A percentile compares a stretch with the other conserved stretches of the same genome.
These are phyloP conservation scores for Microctonus brassicae DNA, from an alignment of 2,888 invertebrate species.

Conservation along the genomic window DNA sequence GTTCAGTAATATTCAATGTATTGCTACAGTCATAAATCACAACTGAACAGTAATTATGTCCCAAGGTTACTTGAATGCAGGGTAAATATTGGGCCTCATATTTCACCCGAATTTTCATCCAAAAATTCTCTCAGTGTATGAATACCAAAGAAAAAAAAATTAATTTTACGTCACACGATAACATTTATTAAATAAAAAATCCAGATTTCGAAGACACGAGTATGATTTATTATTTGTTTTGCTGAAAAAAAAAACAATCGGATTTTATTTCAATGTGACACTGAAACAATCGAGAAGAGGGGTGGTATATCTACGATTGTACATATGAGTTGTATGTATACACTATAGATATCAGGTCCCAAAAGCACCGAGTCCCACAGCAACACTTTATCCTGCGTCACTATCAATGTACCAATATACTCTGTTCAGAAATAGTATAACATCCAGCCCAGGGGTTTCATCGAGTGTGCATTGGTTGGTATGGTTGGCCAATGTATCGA, in stretches of 20 bases:
- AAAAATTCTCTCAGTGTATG: too few species aligned
- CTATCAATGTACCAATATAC: constrained; percentile 28
- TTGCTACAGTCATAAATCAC: too few species aligned
- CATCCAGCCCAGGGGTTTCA: constrained; percentile 18
- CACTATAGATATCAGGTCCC: background rate
- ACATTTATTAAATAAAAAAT: background rate
- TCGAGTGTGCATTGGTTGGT: constrained; percentile 13
- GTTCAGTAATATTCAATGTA: too few species aligned
- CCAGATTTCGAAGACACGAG: constrained; percentile 1
- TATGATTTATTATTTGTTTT: background rate
- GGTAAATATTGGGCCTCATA: too few species aligned
- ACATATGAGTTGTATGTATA: constrained; percentile 36
- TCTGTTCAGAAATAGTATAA: constrained; percentile 13
- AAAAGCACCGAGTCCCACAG: constrained; percentile 27
- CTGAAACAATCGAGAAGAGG: background rate
- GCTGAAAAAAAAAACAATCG: background rate
- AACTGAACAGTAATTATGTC: too few species aligned
- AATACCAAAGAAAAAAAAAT: too few species aligned
- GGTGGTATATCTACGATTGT: constrained; percentile 15
- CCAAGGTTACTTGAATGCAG: too few species aligned
- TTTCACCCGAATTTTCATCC: too few species aligned
- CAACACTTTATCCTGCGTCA: constrained; percentile 30
- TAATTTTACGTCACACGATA: too few species aligned
- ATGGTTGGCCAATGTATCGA: background rate
- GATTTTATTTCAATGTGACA: background rate